Base-by-base conservation (phyloP, 1,140 invertebrate genomes). In the Drosophila elegans region DNA sequence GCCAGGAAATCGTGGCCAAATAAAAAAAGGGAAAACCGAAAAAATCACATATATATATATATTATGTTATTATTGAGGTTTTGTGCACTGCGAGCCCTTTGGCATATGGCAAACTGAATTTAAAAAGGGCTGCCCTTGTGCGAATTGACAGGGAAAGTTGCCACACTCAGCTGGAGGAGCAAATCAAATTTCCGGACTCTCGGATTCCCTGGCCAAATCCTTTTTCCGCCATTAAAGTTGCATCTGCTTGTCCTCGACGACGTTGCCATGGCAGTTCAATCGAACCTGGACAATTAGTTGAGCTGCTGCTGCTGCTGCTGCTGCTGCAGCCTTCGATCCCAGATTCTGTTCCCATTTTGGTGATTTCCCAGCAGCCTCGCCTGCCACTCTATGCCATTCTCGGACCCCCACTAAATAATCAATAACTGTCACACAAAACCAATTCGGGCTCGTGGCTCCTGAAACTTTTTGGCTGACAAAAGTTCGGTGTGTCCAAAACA, bases 11-110 rank as follows among this genome's bases (percentile, higher is more conserved):
- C 79, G 63, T 54, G 45, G 27, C 25, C 63, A 25, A 68, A 46
- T 16, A 46, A 46, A 13, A 55, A 55, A 16, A 11, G 27, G 38
- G 7, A 38, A 38, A 25, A 9, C 29, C n/a, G 0, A 69, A 69
- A 55, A 69, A 69, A 54, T 39, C 49, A 2, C 27, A 55, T 38
- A 60, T 55, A 64, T 55, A 51, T 78, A 71, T 75, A 59, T 66
- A 75, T 76, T 80, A 84, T 76, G 74, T 72, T 83, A 85, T 83
- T 83, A 83, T 84, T 80, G 61, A 84, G 72, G 51, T 79, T 64
- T 80, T 69, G 72, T 83, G 76, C 46, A 16, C 60, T 46, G 76
- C 71, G 74, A 66, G 64, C 68, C 69, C 73, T 78, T 48, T 64
- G 13, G 49, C 59, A 32, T 51, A 34, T 10, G 29, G 61, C 49